Evolutionary conservation across 2,797 vertebrate genomes (phyloP).

Genomic region (Hapalemur alaotrensis): DNA sequence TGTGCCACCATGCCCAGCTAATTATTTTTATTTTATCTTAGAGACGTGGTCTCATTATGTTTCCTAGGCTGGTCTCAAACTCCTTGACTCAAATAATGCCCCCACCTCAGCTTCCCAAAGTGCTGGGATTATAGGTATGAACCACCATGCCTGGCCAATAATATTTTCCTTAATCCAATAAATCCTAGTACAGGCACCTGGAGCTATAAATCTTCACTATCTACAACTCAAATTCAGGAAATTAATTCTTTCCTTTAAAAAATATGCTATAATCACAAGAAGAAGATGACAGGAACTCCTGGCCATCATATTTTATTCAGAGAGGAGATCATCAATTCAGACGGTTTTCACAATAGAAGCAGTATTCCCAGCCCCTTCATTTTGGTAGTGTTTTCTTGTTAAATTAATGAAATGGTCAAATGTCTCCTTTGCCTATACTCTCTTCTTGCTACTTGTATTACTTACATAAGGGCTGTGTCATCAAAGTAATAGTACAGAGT

Average conservation of each 20-base stretch:
- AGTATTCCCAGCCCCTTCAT: background rate
- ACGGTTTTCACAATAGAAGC: background rate
- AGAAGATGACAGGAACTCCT: background rate
- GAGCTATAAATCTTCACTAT: constrained; percentile 71
- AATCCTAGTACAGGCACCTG: constrained; percentile 61
- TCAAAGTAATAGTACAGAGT: background rate
- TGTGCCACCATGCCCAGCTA: background rate
- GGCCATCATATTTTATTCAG: background rate
- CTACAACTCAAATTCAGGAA: background rate
- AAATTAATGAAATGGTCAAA: background rate
- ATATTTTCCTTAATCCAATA: constrained; percentile 44
- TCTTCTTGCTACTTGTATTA: background rate
- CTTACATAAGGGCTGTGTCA: background rate
- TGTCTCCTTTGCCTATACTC: background rate
- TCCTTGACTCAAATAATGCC: background rate
- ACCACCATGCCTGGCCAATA: background rate
- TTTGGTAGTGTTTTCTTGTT: background rate
- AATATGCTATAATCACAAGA: background rate
- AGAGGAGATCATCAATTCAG: background rate
- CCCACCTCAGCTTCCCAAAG: background rate
- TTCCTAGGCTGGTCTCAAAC: background rate
- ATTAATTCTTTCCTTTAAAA: constrained; percentile 51
- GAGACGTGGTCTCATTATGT: background rate
- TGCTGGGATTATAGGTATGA: background rate
- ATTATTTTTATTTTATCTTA: background rate